Percentiles rank a stretch among this genome's conserved stretches.
Conservation (phyloP, 2,113 vertebrate species). For the Poecile atricapillus region DNA sequence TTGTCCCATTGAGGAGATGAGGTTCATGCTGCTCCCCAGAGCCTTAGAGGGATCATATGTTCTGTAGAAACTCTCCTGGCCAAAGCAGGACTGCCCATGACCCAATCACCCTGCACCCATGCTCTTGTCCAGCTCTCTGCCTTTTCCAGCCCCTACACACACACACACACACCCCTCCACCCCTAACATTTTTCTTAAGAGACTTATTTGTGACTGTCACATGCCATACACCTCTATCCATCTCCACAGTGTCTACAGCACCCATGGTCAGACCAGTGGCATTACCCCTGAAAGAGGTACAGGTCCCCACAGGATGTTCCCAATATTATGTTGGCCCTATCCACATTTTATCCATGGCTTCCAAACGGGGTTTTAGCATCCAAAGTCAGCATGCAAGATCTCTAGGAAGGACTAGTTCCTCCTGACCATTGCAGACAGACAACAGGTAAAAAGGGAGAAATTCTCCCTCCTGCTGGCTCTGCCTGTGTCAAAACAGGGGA, state of each 20-base stretch:
- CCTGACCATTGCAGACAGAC: not conserved
- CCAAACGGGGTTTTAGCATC: not conserved
- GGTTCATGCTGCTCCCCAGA: not conserved
- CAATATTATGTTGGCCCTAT: fast-evolving
- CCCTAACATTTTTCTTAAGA: not conserved
- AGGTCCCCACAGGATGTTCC: fast-evolving
- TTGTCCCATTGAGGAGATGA: not conserved
- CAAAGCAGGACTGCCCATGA: not conserved
- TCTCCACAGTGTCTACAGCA: not conserved
- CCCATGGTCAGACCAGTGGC: not conserved
- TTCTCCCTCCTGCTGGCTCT: not conserved
- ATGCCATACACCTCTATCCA: no score
- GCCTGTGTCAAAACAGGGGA: not conserved
- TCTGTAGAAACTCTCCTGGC: not conserved
- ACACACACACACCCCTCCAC: no score
- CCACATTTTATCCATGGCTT: not conserved
- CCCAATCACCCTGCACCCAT: not conserved
- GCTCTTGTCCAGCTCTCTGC: not conserved
- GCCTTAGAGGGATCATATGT: not conserved
- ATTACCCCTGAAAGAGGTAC: no score
- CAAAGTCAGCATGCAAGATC: not conserved
- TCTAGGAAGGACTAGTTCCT: not conserved
- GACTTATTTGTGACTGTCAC: not conserved
- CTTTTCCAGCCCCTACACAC: not conserved
- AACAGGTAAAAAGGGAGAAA: not conserved